Evolutionary conservation across 2,113 vertebrate genomes (phyloP).

Genomic region (Oreochromis tanganicae): DNA sequence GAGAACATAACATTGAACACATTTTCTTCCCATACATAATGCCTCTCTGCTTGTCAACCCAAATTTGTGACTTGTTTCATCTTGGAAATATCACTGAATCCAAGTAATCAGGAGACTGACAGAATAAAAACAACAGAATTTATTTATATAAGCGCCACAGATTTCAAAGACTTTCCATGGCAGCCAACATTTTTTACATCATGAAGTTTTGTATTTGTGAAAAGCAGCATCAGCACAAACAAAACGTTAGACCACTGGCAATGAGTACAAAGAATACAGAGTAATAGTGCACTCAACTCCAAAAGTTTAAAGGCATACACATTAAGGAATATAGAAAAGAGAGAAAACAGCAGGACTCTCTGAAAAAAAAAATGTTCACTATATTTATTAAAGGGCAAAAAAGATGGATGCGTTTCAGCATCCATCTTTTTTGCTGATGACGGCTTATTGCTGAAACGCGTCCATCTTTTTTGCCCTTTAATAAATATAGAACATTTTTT

Average conservation of each 20-base stretch:
- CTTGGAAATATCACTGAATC: constrained; percentile 58
- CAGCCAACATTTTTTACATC: constrained; percentile 20
- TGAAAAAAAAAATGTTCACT: neutral
- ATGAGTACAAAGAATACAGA: neutral
- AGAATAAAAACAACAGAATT: constrained; percentile 58
- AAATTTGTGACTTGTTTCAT: constrained; percentile 69
- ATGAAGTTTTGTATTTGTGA: constrained; percentile 45
- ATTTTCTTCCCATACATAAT: constrained; percentile 45
- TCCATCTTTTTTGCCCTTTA: neutral
- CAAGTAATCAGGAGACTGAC: constrained; percentile 63
- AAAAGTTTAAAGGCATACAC: neutral
- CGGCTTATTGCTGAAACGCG: neutral
- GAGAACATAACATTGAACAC: constrained; percentile 32
- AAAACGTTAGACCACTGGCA: constrained; percentile 4
- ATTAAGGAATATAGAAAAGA: neutral
- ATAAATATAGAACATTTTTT: neutral
- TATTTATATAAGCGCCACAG: constrained; percentile 57
- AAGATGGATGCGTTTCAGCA: neutral
- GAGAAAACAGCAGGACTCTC: neutral
- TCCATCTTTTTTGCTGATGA: neutral
- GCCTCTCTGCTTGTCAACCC: constrained; percentile 55
- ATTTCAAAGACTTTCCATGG: constrained; percentile 55
- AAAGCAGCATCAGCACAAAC: constrained; percentile 51
- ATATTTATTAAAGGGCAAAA: neutral
- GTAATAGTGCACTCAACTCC: neutral